Conservation (phyloP, 2,797 vertebrate species). For the Alectoris magna region DNA sequence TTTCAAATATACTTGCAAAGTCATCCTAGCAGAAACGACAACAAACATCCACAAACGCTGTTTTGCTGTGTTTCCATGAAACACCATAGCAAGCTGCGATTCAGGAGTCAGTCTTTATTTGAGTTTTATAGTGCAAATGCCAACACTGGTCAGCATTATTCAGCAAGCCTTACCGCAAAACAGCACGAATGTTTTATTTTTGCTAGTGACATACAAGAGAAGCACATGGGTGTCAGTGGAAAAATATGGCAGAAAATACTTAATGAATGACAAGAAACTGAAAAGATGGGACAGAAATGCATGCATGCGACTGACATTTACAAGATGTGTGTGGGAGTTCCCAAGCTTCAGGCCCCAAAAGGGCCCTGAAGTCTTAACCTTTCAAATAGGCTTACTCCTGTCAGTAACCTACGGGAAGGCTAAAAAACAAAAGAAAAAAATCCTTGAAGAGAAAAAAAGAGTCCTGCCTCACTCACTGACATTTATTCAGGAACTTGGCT, state of each 20-base stretch:
- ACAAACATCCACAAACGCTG: conserved; percentile 6
- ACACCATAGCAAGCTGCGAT: not conserved
- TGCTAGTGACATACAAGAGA: conserved; percentile 51
- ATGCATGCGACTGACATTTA: conserved; percentile 16
- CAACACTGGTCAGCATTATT: not conserved
- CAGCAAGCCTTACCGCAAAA: conserved; percentile 31
- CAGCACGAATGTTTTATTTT: conserved; percentile 52
- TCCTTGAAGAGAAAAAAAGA: not conserved
- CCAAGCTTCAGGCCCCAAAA: conserved; percentile 41
- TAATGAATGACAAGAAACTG: conserved; percentile 11
- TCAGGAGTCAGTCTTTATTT: not conserved
- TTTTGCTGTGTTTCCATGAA: conserved; percentile 51
- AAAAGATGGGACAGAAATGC: conserved; percentile 28
- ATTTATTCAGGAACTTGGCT: not conserved
- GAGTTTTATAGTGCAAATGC: not conserved
- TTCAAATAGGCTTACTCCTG: conserved; percentile 8
- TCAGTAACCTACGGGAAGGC: not conserved
- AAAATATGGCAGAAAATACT: conserved; percentile 37
- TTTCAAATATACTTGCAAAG: conserved; percentile 35
- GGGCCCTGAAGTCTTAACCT: not conserved
- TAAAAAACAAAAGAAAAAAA: not conserved
- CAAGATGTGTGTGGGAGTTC: conserved; percentile 24
- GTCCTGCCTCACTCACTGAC: not conserved
- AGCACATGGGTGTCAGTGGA: conserved; percentile 17
- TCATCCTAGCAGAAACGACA: conserved; percentile 43